Conservation (phyloP, 2,888 invertebrate species). For the Priocnemis perturbator region DNA sequence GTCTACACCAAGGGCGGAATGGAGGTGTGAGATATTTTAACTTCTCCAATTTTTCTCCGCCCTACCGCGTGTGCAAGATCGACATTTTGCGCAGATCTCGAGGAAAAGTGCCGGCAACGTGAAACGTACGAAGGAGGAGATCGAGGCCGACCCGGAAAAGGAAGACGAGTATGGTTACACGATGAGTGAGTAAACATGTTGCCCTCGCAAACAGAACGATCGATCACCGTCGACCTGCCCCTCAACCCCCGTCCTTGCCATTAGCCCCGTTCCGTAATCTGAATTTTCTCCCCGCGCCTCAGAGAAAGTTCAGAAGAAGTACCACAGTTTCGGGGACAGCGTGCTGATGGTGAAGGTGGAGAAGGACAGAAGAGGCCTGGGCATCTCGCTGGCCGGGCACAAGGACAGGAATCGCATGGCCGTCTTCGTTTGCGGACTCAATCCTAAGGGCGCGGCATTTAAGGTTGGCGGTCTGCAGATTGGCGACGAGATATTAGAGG, state of each 20-base stretch:
- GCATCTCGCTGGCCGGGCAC: slow-evolving; percentile 95
- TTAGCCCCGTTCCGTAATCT: too few relatives aligned
- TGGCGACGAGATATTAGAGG: slow-evolving; percentile 97
- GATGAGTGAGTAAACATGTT: slow-evolving; percentile 82
- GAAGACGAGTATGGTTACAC: slow-evolving; percentile 97
- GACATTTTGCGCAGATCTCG: slow-evolving; percentile 82
- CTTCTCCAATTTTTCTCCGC: neutral
- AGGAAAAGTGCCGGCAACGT: slow-evolving; percentile 92
- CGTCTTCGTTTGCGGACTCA: slow-evolving; percentile 96
- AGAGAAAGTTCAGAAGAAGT: slow-evolving; percentile 96
- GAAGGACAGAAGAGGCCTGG: slow-evolving; percentile 86
- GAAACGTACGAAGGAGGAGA: slow-evolving; percentile 85
- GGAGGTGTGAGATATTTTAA: slow-evolving; percentile 77
- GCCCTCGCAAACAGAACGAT: neutral
- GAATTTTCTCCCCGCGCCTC: slow-evolving; percentile 46
- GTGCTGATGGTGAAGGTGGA: slow-evolving; percentile 86
- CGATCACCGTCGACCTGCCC: slow-evolving; percentile 3
- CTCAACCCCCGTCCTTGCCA: neutral
- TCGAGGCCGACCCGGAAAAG: slow-evolving; percentile 87
- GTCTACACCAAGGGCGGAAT: slow-evolving; percentile 86
- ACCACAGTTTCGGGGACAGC: slow-evolving; percentile 85
- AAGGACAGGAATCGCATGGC: slow-evolving; percentile 96
- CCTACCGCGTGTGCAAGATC: too few relatives aligned
- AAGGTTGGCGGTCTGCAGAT: slow-evolving; percentile 86
- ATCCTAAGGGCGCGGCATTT: slow-evolving; percentile 89